Conservation (phyloP, 2,888 invertebrate species). For the Drosophila pseudotalamancana region DNA sequence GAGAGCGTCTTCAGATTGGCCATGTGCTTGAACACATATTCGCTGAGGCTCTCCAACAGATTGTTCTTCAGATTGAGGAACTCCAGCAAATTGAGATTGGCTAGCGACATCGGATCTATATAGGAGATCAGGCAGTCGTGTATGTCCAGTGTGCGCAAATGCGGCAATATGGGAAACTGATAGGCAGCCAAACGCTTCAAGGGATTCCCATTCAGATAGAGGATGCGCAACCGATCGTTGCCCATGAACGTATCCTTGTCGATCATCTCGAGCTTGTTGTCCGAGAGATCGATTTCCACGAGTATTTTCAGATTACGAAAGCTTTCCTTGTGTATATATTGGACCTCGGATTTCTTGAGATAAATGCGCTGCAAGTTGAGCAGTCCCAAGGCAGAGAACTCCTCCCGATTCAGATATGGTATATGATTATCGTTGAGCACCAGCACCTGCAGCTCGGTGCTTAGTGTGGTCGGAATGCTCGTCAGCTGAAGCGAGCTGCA, state of each 20-base stretch:
- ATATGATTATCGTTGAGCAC: conserved; percentile 93
- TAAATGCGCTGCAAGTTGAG: conserved; percentile 94
- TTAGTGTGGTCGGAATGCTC: conserved; percentile 89
- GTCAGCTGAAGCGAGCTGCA: conserved; percentile 93
- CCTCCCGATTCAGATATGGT: conserved; percentile 89
- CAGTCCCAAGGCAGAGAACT: conserved; percentile 91
- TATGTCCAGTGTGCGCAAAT: conserved; percentile 91
- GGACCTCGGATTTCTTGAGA: conserved; percentile 90
- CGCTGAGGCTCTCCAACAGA: conserved; percentile 89
- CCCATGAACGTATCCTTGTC: conserved; percentile 93
- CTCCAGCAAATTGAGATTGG: conserved; percentile 89
- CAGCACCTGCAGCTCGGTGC: conserved; percentile 90
- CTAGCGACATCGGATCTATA: conserved; percentile 91
- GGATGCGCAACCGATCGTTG: conserved; percentile 91
- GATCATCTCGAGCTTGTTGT: conserved; percentile 90
- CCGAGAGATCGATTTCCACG: conserved; percentile 93
- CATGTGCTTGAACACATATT: conserved; percentile 89
- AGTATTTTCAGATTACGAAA: conserved; percentile 93
- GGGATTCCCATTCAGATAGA: conserved; percentile 93
- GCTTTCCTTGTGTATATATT: conserved; percentile 92
- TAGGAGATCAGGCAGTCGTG: conserved; percentile 91
- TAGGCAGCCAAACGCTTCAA: conserved; percentile 89
- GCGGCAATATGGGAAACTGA: conserved; percentile 93
- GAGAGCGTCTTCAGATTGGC: conserved; percentile 91
- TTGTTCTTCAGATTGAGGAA: conserved; percentile 93